These are phyloP conservation scores for Nylanderia fulva DNA, from an alignment of 1,140 invertebrate species.

Conservation along the genomic window DNA sequence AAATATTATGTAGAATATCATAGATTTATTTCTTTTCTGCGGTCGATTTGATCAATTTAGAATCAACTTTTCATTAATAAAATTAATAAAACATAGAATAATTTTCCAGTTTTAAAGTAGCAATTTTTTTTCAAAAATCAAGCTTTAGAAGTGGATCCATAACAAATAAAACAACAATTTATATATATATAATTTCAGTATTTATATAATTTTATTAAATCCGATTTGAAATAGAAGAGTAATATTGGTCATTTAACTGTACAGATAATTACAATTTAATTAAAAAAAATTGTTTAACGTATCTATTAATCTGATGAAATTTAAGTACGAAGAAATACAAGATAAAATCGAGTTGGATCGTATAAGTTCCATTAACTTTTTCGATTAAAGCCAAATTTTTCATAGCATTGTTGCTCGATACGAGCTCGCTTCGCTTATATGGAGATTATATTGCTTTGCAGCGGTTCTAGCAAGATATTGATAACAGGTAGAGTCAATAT, in stretches of 20 bases:
- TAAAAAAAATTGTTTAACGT: neutral
- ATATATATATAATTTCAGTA: neutral
- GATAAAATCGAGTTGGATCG: neutral
- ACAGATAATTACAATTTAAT: neutral
- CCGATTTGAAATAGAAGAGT: neutral
- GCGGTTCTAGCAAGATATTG: conserved; percentile 10
- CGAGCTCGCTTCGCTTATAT: neutral
- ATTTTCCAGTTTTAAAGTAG: too few species aligned
- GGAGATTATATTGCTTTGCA: neutral
- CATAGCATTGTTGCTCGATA: neutral
- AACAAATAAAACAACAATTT: neutral
- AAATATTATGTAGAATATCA: neutral
- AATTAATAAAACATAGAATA: too few species aligned
- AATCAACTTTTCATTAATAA: neutral
- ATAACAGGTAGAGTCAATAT: conserved; percentile 14
- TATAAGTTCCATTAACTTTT: neutral
- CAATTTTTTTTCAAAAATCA: too few species aligned
- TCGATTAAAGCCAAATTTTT: neutral
- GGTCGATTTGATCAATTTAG: neutral
- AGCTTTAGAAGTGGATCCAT: too few species aligned
- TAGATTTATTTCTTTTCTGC: neutral
- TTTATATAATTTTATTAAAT: neutral
- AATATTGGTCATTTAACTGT: neutral
- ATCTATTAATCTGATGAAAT: neutral
- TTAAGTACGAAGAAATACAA: neutral